These are phyloP conservation scores for Hippocampus guttulatus DNA, from an alignment of 2,113 vertebrate species.

Conservation along the genomic window DNA sequence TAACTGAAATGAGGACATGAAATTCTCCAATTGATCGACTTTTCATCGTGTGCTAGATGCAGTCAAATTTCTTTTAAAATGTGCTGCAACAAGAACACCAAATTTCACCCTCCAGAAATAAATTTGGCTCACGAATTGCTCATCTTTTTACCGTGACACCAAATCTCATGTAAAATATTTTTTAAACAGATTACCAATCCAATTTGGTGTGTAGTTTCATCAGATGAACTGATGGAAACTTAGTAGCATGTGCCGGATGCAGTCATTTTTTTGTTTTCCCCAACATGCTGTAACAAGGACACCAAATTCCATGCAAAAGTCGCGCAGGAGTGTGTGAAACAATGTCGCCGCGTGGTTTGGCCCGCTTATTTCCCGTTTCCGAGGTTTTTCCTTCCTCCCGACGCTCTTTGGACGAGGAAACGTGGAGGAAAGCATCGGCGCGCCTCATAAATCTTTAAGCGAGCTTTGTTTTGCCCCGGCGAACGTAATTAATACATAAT, in stretches of 20 bases:
- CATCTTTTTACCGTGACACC: too few species aligned
- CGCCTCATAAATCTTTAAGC: slow-evolving; percentile 79
- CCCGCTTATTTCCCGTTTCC: slow-evolving; percentile 3
- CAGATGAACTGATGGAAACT: background rate
- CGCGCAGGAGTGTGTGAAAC: background rate
- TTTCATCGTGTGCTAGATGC: background rate
- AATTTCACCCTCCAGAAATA: too few species aligned
- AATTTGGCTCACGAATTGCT: too few species aligned
- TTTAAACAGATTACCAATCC: background rate
- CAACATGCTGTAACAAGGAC: background rate
- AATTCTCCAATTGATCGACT: too few species aligned
- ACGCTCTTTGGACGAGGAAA: slow-evolving; percentile 71
- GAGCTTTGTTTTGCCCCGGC: slow-evolving; percentile 76
- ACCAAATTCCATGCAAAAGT: background rate
- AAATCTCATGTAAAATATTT: too few species aligned
- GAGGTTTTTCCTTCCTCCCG: slow-evolving; percentile 45
- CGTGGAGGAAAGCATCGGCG: slow-evolving; percentile 70
- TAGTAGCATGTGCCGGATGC: background rate
- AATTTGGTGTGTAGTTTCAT: background rate
- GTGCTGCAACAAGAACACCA: too few species aligned
- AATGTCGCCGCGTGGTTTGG: background rate
- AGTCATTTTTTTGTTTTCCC: background rate
- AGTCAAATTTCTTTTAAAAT: background rate
- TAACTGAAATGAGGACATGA: too few species aligned
- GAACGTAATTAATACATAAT: slow-evolving; percentile 83